Evolutionary conservation across 2,113 vertebrate species (phyloP).

Genomic region (Syngnathus scovelli): DNA sequence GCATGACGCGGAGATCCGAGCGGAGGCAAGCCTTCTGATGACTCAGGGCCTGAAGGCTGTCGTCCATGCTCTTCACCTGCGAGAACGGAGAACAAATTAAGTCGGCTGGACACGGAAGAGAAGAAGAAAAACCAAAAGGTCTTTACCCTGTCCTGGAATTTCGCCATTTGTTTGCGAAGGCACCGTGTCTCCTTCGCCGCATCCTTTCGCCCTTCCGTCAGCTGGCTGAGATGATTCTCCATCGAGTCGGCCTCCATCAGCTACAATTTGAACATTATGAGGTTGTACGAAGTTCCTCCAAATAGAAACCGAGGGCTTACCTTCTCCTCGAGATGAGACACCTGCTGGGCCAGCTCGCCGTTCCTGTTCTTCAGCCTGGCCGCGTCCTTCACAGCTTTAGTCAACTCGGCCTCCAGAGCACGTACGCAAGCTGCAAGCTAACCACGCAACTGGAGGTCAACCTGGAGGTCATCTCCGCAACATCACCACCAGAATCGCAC

Average conservation of each 20-base stretch:
- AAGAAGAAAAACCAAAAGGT: not conserved
- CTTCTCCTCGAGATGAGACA: conserved; percentile 58
- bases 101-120: too few species aligned
- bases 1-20: conserved; percentile 71
- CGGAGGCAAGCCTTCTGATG: conserved; percentile 74
- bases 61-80: conserved; percentile 76
- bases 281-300: not conserved
- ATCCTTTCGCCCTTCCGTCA: conserved; percentile 73
- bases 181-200: conserved; percentile 71
- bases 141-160: conserved; percentile 77
- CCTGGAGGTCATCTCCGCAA: conserved; percentile 6
- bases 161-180: conserved; percentile 69
- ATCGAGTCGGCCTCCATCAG: conserved; percentile 65
- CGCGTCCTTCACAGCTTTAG: conserved; percentile 70
- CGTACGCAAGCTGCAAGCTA: conserved; percentile 68
- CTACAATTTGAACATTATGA: conserved; percentile 47
- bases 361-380: conserved; percentile 77
- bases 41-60: conserved; percentile 71
- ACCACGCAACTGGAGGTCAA: conserved; percentile 43
- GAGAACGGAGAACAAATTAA: not conserved
- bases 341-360: conserved; percentile 72
- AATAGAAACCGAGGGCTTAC: conserved; percentile 27
- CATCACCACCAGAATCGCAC: fast-evolving
- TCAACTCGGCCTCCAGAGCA: conserved; percentile 78
- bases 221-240: conserved; percentile 67